Base-by-base conservation (phyloP, 2,888 invertebrate species). In the Tetropium fuscum region DNA sequence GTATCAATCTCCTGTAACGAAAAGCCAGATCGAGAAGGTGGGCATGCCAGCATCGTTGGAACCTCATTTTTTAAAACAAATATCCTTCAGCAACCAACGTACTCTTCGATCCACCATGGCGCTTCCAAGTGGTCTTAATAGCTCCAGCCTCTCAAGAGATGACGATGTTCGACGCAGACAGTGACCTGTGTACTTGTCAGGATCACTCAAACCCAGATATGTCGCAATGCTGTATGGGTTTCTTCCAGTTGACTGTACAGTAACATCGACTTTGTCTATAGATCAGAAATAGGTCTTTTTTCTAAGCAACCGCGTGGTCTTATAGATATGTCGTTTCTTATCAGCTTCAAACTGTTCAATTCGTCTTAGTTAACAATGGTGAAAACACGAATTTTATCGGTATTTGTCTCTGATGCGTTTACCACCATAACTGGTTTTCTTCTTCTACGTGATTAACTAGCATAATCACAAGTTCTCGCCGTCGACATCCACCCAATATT, bases 151-250 rank as follows among this genome's bases (percentile, higher is more conserved):
- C 41, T 36, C 30, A 48, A 56, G 49, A 32, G 19, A 34, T 56
- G 49, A 38, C 41, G 56, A 48, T 18, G 47, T 48, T 41, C 47
- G 55, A 47, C 47, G 36, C 38, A 47, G 7, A 38, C 38, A 55
- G 25, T 45, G 45, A 38, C 45, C 55, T 38, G 34, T 54, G 20
- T 45, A 36, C 15, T 34, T 45, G 45, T 40, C 27, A 30, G 34
- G 25, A 55, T 55, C 47, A 8, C 27, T 36, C 10, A 44, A 43
- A 30, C 19, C 30, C 30, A 53, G 15, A 53, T 32, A 53, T 30
- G 15, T 41, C 32, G 53, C 53, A 40, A 53, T 43, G n/a, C 11
- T 36, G 20, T 8, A 43, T 20, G 43, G 43, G 8, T 40, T 36
- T 19, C 22, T 36, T 34, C 36, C 34, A 11, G 13, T 36, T 18